Conservation (phyloP, 2,797 vertebrate species). For the Hemitrygon akajei region DNA sequence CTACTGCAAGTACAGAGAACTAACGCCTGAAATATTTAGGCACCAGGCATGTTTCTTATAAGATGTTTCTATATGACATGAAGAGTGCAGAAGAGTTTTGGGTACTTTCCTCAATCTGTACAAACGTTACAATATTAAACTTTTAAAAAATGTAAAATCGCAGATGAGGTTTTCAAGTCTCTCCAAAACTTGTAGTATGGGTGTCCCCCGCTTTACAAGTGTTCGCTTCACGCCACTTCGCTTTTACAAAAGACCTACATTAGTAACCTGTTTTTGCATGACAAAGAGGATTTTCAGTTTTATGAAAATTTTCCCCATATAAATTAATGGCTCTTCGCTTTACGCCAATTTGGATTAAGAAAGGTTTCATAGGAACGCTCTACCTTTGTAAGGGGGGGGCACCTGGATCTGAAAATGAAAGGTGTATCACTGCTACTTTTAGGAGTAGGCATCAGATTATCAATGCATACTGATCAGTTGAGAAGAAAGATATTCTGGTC, state of each 20-base stretch:
- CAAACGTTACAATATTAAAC: background rate
- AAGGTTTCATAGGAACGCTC: too few relatives aligned
- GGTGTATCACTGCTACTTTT: background rate
- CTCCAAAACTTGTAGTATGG: background rate
- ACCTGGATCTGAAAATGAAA: background rate
- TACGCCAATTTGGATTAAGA: too few relatives aligned
- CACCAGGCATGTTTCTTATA: background rate
- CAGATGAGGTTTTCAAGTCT: background rate
- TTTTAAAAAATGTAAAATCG: background rate
- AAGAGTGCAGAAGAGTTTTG: background rate
- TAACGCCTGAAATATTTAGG: background rate
- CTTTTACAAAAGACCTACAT: too few relatives aligned
- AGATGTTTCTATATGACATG: background rate
- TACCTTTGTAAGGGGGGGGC: too few relatives aligned
- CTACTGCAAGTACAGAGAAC: background rate
- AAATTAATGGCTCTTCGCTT: too few relatives aligned
- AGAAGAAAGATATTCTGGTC: background rate
- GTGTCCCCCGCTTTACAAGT: too few relatives aligned
- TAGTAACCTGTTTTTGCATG: too few relatives aligned
- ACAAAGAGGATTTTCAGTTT: too few relatives aligned
- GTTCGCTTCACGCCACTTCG: too few relatives aligned
- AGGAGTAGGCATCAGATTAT: background rate
- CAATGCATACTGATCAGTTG: background rate
- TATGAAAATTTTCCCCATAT: too few relatives aligned
- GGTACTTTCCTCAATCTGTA: background rate